Conservation (phyloP, 2,797 vertebrate genomes). For the Pangasius macronema region DNA sequence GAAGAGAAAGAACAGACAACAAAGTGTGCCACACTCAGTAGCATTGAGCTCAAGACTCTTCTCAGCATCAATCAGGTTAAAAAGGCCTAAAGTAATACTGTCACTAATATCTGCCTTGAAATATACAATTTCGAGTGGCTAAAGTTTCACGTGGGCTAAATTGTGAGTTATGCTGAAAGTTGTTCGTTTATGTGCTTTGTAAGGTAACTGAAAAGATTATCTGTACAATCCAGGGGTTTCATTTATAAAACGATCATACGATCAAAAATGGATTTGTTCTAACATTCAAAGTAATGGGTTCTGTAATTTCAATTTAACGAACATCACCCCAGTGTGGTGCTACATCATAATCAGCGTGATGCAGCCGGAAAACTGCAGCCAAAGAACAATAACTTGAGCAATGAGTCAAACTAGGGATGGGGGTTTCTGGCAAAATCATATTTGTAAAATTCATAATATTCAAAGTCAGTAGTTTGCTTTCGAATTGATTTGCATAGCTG, state of each 20-base stretch:
- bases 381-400: background rate
- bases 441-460: background rate
- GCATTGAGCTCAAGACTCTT: background rate
- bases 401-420: background rate
- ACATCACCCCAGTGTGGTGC: background rate
- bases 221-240: background rate
- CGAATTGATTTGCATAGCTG: background rate
- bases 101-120: background rate
- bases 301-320: background rate
- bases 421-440: background rate
- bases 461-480: background rate
- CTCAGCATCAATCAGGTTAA: background rate
- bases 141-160: background rate
- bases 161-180: too few species aligned
- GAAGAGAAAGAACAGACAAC: background rate
- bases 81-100: background rate
- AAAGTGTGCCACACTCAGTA: background rate
- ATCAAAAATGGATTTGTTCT: background rate
- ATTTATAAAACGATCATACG: background rate
- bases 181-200: background rate
- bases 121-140: background rate
- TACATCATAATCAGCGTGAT: background rate
- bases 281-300: background rate
- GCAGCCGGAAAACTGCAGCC: background rate
- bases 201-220: background rate